These are phyloP conservation scores for Haliclystus octoradiatus DNA, from an alignment of 30 jellyfish, hydroid and myxozoan species.

Conservation along the genomic window DNA sequence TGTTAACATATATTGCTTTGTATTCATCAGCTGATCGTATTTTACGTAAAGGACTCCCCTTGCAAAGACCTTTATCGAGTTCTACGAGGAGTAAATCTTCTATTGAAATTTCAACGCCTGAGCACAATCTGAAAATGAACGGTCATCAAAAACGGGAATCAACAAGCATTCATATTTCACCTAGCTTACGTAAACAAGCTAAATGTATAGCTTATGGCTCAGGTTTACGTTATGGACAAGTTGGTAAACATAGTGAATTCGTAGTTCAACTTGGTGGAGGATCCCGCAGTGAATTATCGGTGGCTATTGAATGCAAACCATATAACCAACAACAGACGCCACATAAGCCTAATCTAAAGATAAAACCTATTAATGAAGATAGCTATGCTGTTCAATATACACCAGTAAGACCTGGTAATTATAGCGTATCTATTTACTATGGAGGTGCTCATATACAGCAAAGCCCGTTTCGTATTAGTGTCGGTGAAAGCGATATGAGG, in stretches of 20 bases:
- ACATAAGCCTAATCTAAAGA: conserved; percentile 56
- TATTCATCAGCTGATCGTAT: conserved; percentile 86
- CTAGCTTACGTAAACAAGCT: conserved; percentile 12
- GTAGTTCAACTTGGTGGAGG: conserved; percentile 52
- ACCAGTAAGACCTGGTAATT: conserved; percentile 76
- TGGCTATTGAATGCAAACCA: conserved; percentile 78
- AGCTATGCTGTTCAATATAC: conserved; percentile 73
- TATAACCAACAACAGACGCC: conserved; percentile 36
- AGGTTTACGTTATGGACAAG: conserved; percentile 89
- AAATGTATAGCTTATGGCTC: conserved; percentile 77
- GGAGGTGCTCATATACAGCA: conserved; percentile 50
- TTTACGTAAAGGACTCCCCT: conserved; percentile 56
- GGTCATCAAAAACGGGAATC: background rate
- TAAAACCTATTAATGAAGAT: conserved; percentile 62
- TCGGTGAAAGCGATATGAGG: conserved; percentile 30
- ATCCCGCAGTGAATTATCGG: conserved; percentile 41
- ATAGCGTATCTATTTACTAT: conserved; percentile 48
- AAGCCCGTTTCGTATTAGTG: conserved; percentile 71
- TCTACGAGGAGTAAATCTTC: too few relatives aligned
- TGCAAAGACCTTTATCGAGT: too few relatives aligned
- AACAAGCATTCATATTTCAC: background rate
- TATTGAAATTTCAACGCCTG: background rate
- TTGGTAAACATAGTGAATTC: conserved; percentile 86
- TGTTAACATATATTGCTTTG: conserved; percentile 75
- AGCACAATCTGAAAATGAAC: background rate